These are phyloP conservation scores for Otus sunia DNA, from an alignment of 2,113 vertebrate genomes.

Conservation along the genomic window DNA sequence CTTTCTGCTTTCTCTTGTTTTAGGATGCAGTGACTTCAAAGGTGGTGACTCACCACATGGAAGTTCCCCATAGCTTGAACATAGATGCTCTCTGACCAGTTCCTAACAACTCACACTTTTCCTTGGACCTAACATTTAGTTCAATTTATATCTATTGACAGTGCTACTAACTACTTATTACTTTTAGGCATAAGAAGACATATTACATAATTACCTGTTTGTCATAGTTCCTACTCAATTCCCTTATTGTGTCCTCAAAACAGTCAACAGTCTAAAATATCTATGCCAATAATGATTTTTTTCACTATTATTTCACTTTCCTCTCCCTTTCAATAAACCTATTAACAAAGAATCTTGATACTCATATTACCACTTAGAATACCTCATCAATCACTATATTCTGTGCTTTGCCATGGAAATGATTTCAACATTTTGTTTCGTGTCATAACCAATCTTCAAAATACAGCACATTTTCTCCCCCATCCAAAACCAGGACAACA, in stretches of 20 bases:
- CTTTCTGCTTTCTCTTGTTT: neutral
- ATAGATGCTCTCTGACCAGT: neutral
- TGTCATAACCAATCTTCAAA: neutral
- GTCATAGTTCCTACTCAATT: neutral
- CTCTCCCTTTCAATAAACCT: neutral
- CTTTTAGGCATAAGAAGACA: neutral
- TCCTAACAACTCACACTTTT: neutral
- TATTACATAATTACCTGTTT: neutral
- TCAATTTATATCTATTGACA: neutral
- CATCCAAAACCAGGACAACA: neutral
- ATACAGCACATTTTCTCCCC: neutral
- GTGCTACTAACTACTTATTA: neutral
- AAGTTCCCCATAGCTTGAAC: neutral
- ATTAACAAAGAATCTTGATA: neutral
- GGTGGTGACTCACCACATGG: accelerated
- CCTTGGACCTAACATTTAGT: neutral
- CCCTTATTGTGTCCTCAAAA: neutral
- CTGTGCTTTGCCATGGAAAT: neutral
- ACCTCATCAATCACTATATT: neutral
- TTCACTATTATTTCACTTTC: neutral
- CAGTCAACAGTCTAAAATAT: neutral
- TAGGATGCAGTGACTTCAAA: neutral
- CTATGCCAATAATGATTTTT: neutral
- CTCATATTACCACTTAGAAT: neutral
- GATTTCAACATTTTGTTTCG: neutral